Evolutionary conservation across 2,113 vertebrate genomes (phyloP), one percentile per base, ranked within the genome.

Genomic region (Colius striatus): DNA sequence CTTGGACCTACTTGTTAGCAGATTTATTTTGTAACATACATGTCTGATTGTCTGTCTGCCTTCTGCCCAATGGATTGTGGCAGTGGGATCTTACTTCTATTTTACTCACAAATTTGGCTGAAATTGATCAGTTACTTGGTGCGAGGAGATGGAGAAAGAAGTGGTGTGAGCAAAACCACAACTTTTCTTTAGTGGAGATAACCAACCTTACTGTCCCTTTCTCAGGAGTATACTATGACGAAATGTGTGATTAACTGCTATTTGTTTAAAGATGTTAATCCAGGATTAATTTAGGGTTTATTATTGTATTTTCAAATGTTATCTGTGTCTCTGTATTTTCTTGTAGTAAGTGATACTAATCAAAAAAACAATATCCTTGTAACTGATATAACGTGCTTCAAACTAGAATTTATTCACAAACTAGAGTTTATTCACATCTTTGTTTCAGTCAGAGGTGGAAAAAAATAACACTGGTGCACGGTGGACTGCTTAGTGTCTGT

Each of bases 21-120:
- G 60, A 23, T 60, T 72, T 86, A 48, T 48, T 86, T 86, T 54
- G 19, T 73, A 72, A 60, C 50, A 29, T 23, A 14, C 4, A 11
- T 34, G 68, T 76, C 60, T 89, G 65, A 73, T 84, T 94, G 68
- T 87, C 77, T 68, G 92, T 60, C 81, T 94, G 92, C n/a, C 65
- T 94, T 16, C 76, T 95, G 81, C 87, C 92, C 81, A 74, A 67
- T 50, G 20, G 68, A 36, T 76, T 70, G 67, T 80, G 65, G 93
- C 78, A 94, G 90, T 12, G 3, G 65, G 57, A 53, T 74, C 68
- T 66, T 45, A 50, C 60, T 92, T 92, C 73, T 60, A 55, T 84
- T 89, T 71, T 51, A 34, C 55, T 89, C 87, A 30, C 51, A 70
- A 73, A 84, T 87, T 80, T 77, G 84, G 47, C 84, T 87, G 60